phyloP scores from a whole-genome alignment of 2,888 invertebrate species.

The Polymixis flavicincta region DNA sequence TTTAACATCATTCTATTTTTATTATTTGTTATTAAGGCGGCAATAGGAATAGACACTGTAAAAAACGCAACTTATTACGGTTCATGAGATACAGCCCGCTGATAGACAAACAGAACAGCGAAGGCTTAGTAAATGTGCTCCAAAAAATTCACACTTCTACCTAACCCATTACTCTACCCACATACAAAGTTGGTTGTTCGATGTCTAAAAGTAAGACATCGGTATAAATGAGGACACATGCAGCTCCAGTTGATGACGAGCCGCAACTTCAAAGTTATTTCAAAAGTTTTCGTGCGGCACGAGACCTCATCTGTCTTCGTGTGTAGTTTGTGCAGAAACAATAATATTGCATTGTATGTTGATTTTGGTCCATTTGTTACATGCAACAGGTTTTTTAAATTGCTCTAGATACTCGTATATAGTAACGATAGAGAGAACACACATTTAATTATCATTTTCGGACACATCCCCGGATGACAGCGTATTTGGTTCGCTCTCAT shows the following conservation, averaged over 20 bases:
- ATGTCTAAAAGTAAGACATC: constrained; percentile 27
- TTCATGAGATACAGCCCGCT: no score
- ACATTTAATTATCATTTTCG: no score
- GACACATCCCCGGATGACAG: no score
- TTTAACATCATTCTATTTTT: no score
- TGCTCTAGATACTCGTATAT: background rate
- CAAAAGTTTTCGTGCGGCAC: constrained; percentile 30
- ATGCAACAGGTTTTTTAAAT: background rate
- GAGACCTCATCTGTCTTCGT: constrained; percentile 28
- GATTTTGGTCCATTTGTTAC: background rate
- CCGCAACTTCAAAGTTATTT: constrained; percentile 45
- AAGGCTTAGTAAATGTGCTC: no score
- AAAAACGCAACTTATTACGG: no score
- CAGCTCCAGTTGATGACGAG: constrained; percentile 36
- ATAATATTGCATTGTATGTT: constrained; percentile 5
- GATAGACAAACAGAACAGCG: no score
- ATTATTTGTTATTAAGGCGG: no score
- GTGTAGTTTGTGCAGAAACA: constrained; percentile 20
- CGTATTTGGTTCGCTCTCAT: no score
- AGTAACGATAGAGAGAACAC: background rate
- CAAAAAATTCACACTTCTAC: background rate
- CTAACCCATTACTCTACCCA: background rate
- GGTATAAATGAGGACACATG: constrained; percentile 35
- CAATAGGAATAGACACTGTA: no score
- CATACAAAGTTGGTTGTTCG: constrained; percentile 4